Base-by-base conservation (phyloP, 2,797 vertebrate species). In the Malacoraja senta region DNA sequence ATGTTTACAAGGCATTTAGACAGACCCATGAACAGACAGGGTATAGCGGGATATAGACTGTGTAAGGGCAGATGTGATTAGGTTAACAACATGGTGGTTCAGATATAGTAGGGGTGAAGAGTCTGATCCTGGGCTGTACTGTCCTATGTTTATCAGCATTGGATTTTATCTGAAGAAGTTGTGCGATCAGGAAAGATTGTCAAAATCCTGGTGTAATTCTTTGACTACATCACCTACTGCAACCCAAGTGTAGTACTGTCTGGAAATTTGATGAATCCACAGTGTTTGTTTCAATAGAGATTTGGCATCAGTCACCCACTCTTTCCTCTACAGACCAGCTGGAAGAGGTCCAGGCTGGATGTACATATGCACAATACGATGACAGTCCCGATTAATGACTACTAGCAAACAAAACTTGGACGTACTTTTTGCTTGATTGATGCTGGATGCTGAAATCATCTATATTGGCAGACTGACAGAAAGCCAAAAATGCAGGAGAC, bases 401-500 rank as follows among this genome's bases (percentile, higher is more conserved):
- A 32, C 68, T 68, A 68, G 35, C 19, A 19, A 88, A 68, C n/a
- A 19, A 6, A 53, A 19, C 63, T 88, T 68, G 38, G 63, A 32
- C 65, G 84, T 65, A 88, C 1, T 32, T 68, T 61, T 68, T 35
- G 65, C 63, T 35, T 63, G 63, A 32, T 88, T 35, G 84, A 68
- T 88, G 63, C 61, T 68, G n/a, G 21, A 88, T 88, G 65, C 84
- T 68, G 63, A 88, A 9, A 88, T 65, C 0, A 88, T 32, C 68
- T 61, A 35, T 65, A 68, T 8, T 32, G 44, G 32, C 84, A 35
- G 61, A 88, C 68, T 88, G 63, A 68, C 65, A 88, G n/a, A 35
- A 88, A 88, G 61, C 84, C 65, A 35, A 88, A 88, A 88, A 65
- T 88, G 84, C 63, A 9, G 84, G n/a, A 35, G 32, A 68, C 10